These are phyloP conservation scores for Corapipo altera DNA, from an alignment of 2,113 vertebrate genomes.

Conservation along the genomic window DNA sequence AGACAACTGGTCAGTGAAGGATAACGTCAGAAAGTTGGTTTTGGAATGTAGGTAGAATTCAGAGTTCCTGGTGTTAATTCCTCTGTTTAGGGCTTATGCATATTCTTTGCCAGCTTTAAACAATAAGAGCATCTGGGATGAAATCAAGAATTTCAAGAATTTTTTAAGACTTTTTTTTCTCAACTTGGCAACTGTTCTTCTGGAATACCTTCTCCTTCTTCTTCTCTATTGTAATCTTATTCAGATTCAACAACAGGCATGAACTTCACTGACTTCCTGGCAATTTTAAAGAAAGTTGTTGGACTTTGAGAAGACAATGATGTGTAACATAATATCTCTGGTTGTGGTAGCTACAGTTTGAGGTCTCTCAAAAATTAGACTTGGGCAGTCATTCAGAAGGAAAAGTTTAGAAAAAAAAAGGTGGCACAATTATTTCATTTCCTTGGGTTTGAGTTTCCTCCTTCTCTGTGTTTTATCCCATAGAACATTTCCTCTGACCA, in stretches of 20 bases:
- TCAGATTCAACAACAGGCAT: not conserved
- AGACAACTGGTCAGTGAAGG: not conserved
- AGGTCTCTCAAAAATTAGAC: not conserved
- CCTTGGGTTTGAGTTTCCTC: not conserved
- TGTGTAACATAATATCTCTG: not conserved
- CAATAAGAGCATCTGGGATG: not conserved
- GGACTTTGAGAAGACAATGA: not conserved
- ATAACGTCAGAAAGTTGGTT: not conserved
- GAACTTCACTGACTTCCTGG: not conserved
- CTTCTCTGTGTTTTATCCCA: not conserved
- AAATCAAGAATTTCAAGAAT: not conserved
- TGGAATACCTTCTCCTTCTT: not conserved
- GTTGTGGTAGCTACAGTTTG: not conserved
- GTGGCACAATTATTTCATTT: not conserved
- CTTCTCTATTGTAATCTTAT: not conserved
- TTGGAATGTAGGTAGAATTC: not conserved
- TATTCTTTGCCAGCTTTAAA: not conserved
- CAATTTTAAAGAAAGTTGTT: not conserved
- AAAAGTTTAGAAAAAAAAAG: not conserved
- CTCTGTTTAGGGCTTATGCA: not conserved
- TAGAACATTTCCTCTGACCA: not conserved
- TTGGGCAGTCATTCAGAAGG: not conserved
- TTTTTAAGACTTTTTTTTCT: not conserved
- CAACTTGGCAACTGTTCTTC: not conserved
- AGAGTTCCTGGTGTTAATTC: not conserved